These are phyloP conservation scores for Elysia chlorotica DNA, from an alignment of 1,140 invertebrate genomes.

Conservation along the genomic window DNA sequence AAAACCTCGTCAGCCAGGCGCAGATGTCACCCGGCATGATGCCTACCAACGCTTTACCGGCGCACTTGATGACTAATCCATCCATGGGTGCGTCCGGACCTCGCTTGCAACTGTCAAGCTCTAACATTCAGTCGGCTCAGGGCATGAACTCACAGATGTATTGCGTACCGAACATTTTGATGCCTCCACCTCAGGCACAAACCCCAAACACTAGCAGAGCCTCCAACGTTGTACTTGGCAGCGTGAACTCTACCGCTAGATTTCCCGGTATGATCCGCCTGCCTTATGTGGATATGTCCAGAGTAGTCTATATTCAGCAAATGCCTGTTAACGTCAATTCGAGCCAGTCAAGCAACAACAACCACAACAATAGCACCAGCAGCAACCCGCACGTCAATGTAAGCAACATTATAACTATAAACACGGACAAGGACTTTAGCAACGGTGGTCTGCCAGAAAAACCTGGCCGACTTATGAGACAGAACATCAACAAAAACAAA, in stretches of 20 bases:
- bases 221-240: slow-evolving; percentile 4
- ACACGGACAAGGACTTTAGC: slow-evolving; percentile 22
- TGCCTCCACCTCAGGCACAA: slow-evolving; percentile 8
- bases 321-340: slow-evolving; percentile 12
- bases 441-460: slow-evolving; percentile 1
- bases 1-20: too few species aligned
- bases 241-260: not conserved
- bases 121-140: not conserved
- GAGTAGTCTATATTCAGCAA: slow-evolving; percentile 16
- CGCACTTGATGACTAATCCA: not conserved
- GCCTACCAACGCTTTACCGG: not conserved
- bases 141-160: slow-evolving; percentile 19
- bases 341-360: slow-evolving; percentile 1
- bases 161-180: slow-evolving; percentile 20
- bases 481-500: not conserved
- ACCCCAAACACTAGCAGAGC: not conserved
- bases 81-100: too few species aligned
- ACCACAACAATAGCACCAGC: slow-evolving; percentile 25
- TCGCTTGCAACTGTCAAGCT: slow-evolving; percentile 4
- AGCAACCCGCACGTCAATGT: slow-evolving; percentile 23
- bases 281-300: slow-evolving; percentile 20
- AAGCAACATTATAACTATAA: slow-evolving; percentile 22
- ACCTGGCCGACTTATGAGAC: not conserved
- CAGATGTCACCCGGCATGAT: too few species aligned
- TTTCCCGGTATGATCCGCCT: slow-evolving; percentile 22